Conservation (phyloP, 2,797 vertebrate genomes). For the Carcharodon carcharias region DNA sequence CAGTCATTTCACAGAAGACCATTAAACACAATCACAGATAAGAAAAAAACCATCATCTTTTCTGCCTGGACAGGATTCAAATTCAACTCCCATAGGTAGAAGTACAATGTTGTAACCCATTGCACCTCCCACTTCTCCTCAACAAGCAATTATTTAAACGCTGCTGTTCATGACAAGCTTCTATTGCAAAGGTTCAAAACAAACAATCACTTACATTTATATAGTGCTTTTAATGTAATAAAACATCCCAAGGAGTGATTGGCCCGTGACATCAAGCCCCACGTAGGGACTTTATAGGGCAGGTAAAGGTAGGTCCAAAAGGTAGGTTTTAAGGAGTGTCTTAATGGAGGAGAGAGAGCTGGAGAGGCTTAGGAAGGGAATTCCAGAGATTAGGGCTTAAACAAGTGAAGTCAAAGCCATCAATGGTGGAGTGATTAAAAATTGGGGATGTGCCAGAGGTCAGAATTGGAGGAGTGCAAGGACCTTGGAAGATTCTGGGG, state of each 20-base stretch:
- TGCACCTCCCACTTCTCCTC: not conserved
- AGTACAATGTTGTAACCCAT: not conserved
- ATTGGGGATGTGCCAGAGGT: not conserved
- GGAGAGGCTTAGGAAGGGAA: not conserved
- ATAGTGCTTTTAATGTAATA: not conserved
- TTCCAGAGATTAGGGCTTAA: not conserved
- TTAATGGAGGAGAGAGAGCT: not conserved
- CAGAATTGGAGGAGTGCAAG: not conserved
- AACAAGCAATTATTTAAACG: not conserved
- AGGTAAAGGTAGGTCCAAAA: not conserved
- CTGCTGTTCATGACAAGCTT: not conserved
- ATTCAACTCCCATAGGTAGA: not conserved
- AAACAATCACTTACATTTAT: not conserved
- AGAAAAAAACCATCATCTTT: not conserved
- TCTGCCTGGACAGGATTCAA: not conserved
- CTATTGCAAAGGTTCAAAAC: not conserved
- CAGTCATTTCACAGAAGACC: conserved; percentile 27
- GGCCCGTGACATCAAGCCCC: no score
- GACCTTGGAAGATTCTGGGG: not conserved
- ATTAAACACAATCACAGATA: conserved; percentile 7
- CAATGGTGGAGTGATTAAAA: not conserved
- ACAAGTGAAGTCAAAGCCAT: not conserved
- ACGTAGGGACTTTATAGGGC: not conserved
- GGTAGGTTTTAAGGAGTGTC: not conserved
- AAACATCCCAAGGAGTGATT: not conserved